phyloP scores from a whole-genome alignment of 2,797 vertebrate genomes.

The Strix occidentalis region DNA sequence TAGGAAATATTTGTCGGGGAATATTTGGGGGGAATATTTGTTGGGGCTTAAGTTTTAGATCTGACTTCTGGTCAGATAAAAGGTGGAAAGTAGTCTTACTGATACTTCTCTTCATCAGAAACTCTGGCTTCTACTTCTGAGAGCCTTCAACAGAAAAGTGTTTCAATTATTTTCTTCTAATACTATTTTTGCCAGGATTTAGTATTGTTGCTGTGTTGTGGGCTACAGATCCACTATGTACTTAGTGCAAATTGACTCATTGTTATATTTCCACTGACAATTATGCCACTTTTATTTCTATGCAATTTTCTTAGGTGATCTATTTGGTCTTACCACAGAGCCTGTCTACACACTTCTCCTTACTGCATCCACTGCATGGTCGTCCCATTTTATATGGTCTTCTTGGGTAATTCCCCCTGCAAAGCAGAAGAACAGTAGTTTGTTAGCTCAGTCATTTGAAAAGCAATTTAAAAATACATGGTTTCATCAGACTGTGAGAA shows the following conservation, averaged over 20 bases:
- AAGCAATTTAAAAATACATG: neutral
- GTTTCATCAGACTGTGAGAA: neutral
- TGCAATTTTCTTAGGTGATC: neutral
- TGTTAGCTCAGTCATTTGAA: neutral
- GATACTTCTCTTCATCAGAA: neutral
- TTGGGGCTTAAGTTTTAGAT: neutral
- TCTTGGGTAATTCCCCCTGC: slow-evolving; percentile 74
- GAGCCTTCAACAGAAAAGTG: neutral
- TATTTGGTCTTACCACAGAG: slow-evolving; percentile 75
- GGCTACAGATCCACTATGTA: neutral
- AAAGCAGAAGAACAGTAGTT: neutral
- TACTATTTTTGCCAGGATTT: neutral
- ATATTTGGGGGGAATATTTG: neutral
- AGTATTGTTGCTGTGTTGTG: neutral
- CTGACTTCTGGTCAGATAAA: neutral
- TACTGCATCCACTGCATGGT: slow-evolving; percentile 68
- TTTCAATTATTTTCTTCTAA: neutral
- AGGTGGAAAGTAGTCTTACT: neutral
- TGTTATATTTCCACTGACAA: neutral
- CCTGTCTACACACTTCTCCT: slow-evolving; percentile 64
- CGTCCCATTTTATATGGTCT: slow-evolving; percentile 69
- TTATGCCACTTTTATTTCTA: neutral
- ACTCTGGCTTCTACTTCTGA: neutral
- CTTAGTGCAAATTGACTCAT: neutral
- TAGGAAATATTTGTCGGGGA: neutral